Conservation (phyloP, 2,113 vertebrate genomes). For the Indri indri region DNA sequence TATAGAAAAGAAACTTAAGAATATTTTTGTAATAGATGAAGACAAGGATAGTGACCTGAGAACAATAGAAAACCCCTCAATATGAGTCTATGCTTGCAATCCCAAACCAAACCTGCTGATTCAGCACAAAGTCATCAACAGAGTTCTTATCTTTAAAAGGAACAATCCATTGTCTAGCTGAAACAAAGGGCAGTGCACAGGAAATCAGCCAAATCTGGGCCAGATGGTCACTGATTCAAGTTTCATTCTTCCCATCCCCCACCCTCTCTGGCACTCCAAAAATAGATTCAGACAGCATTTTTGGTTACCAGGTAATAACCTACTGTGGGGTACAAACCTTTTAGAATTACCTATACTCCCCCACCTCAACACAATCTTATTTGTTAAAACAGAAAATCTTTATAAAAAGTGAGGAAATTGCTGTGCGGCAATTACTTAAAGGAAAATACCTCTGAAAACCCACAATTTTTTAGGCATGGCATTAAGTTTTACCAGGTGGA, state of each 20-base stretch:
- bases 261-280: conserved; percentile 58
- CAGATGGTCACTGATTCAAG: conserved; percentile 95
- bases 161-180: conserved; percentile 92
- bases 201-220: conserved; percentile 90
- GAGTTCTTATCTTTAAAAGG: conserved; percentile 92
- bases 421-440: conserved; percentile 1
- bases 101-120: conserved; percentile 81
- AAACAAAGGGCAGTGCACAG: conserved; percentile 94
- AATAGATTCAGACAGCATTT: conserved; percentile 84
- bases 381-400: conserved; percentile 47
- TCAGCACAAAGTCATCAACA: conserved; percentile 82
- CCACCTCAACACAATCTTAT: conserved; percentile 63
- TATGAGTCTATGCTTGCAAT: conserved; percentile 42
- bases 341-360: conserved; percentile 68
- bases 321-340: conserved; percentile 81
- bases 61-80: conserved; percentile 36
- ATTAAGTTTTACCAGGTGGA: background rate
- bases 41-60: background rate
- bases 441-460: conserved; percentile 17
- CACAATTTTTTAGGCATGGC: background rate
- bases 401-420: conserved; percentile 28
- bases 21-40: conserved; percentile 52
- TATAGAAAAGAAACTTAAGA: conserved; percentile 31
- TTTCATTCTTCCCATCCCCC: conserved; percentile 88
- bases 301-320: conserved; percentile 83